Evolutionary conservation across 2,888 invertebrate species (phyloP).

Genomic region (Tetranychus piercei): DNA sequence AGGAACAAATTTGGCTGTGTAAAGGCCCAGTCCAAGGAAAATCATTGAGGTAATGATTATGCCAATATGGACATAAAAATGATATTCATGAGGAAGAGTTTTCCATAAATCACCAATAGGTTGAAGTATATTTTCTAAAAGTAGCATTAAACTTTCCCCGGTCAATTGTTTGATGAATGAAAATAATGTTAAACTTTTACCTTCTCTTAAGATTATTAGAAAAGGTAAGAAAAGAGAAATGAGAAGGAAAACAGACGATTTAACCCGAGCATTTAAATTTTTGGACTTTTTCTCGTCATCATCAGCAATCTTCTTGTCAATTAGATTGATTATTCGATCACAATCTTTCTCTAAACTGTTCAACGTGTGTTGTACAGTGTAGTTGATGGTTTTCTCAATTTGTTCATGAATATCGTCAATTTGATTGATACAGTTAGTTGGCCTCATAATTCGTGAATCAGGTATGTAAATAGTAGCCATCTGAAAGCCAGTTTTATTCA

Average conservation of each 20-base stretch:
- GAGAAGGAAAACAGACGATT: too few species aligned
- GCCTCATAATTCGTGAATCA: neutral
- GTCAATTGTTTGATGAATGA: too few species aligned
- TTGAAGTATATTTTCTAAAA: slow-evolving; percentile 29
- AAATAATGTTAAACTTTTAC: too few species aligned
- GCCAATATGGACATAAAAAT: slow-evolving; percentile 29
- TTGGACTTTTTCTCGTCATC: too few species aligned
- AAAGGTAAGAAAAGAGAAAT: too few species aligned
- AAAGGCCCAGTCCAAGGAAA: slow-evolving; percentile 34
- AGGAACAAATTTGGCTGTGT: slow-evolving; percentile 32
- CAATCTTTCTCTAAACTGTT: too few species aligned
- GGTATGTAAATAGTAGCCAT: slow-evolving; percentile 43
- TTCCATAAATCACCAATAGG: slow-evolving; percentile 32
- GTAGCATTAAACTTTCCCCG: slow-evolving; percentile 31
- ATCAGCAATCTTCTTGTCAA: too few species aligned
- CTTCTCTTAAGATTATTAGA: too few species aligned
- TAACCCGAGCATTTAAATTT: too few species aligned
- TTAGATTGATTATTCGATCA: too few species aligned
- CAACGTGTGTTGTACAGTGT: too few species aligned
- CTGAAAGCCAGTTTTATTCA: slow-evolving; percentile 41
- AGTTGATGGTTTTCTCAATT: too few species aligned
- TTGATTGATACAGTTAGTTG: slow-evolving; percentile 37
- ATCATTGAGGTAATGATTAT: slow-evolving; percentile 29
- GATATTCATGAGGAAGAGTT: slow-evolving; percentile 32
- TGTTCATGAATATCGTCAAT: slow-evolving; percentile 29